A percentile compares a stretch with the other conserved stretches of the same genome.
Evolutionary conservation across 2,888 invertebrate genomes (phyloP).

Genomic region (Norana najaformis): DNA sequence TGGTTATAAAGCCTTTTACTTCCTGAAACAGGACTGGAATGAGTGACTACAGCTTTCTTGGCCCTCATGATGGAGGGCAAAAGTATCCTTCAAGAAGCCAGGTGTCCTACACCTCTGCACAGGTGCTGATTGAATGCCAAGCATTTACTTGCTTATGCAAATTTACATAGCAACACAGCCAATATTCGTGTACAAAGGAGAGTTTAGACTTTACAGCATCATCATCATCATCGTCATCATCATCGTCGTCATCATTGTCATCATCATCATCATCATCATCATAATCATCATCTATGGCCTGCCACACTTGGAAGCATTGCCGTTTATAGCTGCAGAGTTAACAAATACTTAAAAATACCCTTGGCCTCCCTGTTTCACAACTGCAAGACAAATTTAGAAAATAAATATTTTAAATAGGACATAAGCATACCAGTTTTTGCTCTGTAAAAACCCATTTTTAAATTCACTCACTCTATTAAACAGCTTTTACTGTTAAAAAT

Average conservation of each 20-base stretch:
- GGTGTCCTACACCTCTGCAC: not conserved
- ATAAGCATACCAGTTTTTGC: not conserved
- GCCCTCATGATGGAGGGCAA: not conserved
- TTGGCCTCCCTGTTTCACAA: not conserved
- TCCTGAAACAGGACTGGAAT: not conserved
- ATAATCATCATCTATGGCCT: too few relatives aligned
- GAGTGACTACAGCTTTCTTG: not conserved
- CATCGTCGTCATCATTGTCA: too few relatives aligned
- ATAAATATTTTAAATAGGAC: too few relatives aligned
- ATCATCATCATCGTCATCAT: too few relatives aligned
- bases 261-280: too few relatives aligned
- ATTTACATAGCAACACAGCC: not conserved
- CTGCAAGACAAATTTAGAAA: not conserved
- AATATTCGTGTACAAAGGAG: not conserved
- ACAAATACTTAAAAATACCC: not conserved
- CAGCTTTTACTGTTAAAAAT: not conserved
- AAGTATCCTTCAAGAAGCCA: not conserved
- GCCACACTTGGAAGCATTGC: too few relatives aligned
- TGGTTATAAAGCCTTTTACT: not conserved
- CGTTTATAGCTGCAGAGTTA: not conserved
- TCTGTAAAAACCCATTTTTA: not conserved
- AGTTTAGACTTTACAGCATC: too few relatives aligned
- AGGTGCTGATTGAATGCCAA: too few relatives aligned
- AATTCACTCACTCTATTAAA: too few relatives aligned
- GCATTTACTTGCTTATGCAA: too few relatives aligned